A percentile compares a stretch with the other conserved stretches of the same genome.
Conservation (phyloP, 2,888 invertebrate genomes). For the Amphipyra berbera region DNA sequence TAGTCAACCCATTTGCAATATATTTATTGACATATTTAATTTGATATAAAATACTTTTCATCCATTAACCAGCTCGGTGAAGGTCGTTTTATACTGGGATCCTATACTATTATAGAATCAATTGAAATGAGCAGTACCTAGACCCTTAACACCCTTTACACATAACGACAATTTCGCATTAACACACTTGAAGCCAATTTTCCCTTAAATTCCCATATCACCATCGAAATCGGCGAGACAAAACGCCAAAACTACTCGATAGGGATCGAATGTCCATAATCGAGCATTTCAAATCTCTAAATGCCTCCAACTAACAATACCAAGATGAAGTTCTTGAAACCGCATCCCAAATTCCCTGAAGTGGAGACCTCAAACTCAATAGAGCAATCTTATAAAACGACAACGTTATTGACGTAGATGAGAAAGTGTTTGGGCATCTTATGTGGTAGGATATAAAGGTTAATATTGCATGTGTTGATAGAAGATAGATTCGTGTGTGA, state of each 20-base stretch:
- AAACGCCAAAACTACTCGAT: not conserved
- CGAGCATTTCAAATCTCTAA: constrained; percentile 39
- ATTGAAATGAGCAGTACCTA: too few species aligned
- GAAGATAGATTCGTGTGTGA: constrained; percentile 11
- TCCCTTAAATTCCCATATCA: too few species aligned
- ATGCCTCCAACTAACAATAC: constrained; percentile 52
- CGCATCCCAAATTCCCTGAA: constrained; percentile 66
- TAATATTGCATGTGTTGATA: constrained; percentile 27
- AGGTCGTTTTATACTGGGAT: too few species aligned
- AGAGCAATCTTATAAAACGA: constrained; percentile 63
- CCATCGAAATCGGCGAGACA: too few species aligned
- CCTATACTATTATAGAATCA: too few species aligned
- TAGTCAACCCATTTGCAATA: too few species aligned
- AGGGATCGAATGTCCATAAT: constrained; percentile 20
- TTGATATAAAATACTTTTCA: too few species aligned
- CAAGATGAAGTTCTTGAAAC: constrained; percentile 59
- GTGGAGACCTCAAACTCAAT: constrained; percentile 65
- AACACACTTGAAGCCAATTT: too few species aligned
- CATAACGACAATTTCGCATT: too few species aligned
- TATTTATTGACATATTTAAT: too few species aligned
- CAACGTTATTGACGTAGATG: constrained; percentile 42
- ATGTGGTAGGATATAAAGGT: constrained; percentile 1
- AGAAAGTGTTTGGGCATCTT: constrained; percentile 15
- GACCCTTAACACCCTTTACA: too few species aligned
- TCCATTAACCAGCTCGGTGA: too few species aligned